These are phyloP conservation scores for Rhyacophila brunnea DNA, from an alignment of 1,140 invertebrate genomes.

Conservation along the genomic window DNA sequence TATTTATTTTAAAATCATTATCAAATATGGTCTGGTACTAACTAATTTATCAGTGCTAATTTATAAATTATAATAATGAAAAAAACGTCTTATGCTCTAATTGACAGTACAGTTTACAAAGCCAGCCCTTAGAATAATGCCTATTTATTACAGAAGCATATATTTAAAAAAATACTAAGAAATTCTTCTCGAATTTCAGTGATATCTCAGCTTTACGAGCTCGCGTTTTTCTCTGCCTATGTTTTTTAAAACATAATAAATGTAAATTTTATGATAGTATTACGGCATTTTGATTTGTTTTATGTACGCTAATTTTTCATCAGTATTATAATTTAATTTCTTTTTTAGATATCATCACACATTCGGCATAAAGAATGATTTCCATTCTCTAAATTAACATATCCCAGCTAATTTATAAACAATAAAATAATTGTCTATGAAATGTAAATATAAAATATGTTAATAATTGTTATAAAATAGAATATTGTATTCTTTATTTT, in stretches of 20 bases:
- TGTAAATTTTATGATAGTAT: constrained; percentile 18
- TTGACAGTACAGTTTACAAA: too few relatives aligned
- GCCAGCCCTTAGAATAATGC: too few relatives aligned
- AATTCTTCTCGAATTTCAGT: constrained; percentile 35
- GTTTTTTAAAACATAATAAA: neutral
- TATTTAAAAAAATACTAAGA: constrained; percentile 23
- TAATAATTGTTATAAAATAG: constrained; percentile 36
- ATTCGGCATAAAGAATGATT: constrained; percentile 2
- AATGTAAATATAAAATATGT: constrained; percentile 31
- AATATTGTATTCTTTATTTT: constrained; percentile 28
- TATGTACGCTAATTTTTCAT: too few relatives aligned
- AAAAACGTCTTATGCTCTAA: too few relatives aligned
- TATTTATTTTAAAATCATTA: too few relatives aligned
- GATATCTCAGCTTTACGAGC: constrained; percentile 36
- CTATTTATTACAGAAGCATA: too few relatives aligned
- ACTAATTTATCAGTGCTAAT: too few relatives aligned
- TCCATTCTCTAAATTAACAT: constrained; percentile 27
- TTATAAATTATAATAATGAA: too few relatives aligned
- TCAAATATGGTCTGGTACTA: too few relatives aligned
- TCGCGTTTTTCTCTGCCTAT: constrained; percentile 33
- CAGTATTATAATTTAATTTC: neutral
- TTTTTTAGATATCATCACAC: neutral
- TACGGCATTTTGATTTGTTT: neutral
- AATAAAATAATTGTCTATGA: constrained; percentile 21
- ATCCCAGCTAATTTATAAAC: constrained; percentile 25